phyloP scores from a whole-genome alignment of 2,888 invertebrate genomes.

The Pheosia tremula region DNA sequence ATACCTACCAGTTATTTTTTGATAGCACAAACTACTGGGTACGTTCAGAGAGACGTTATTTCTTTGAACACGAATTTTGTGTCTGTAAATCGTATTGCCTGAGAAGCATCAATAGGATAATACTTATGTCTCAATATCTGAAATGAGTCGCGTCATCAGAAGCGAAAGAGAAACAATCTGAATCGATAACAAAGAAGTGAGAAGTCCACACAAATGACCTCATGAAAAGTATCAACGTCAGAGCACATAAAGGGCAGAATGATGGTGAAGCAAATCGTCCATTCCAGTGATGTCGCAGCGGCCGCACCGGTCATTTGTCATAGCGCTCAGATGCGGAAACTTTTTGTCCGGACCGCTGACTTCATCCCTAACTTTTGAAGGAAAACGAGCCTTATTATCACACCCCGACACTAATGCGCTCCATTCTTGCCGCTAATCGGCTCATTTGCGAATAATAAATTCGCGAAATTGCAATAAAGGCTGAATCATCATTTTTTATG shows the following conservation, averaged over 20 bases:
- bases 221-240: constrained; percentile 51
- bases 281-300: constrained; percentile 63
- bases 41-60: too few relatives aligned
- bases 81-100: too few relatives aligned
- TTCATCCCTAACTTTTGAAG: constrained; percentile 73
- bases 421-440: constrained; percentile 57
- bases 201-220: constrained; percentile 41
- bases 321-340: constrained; percentile 76
- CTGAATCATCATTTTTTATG: constrained; percentile 30
- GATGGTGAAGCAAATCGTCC: constrained; percentile 74
- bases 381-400: constrained; percentile 69
- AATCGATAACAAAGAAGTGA: constrained; percentile 7
- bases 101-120: too few relatives aligned
- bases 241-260: constrained; percentile 54
- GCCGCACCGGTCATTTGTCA: constrained; percentile 74
- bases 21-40: too few relatives aligned
- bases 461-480: constrained; percentile 35
- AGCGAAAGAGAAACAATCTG: neutral
- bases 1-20: too few relatives aligned
- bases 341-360: constrained; percentile 78
- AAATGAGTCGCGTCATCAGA: neutral
- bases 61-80: too few relatives aligned
- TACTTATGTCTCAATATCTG: too few relatives aligned
- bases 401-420: constrained; percentile 63
- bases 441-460: constrained; percentile 59